Conservation (phyloP, 2,797 vertebrate species). For the Falco rusticolus region DNA sequence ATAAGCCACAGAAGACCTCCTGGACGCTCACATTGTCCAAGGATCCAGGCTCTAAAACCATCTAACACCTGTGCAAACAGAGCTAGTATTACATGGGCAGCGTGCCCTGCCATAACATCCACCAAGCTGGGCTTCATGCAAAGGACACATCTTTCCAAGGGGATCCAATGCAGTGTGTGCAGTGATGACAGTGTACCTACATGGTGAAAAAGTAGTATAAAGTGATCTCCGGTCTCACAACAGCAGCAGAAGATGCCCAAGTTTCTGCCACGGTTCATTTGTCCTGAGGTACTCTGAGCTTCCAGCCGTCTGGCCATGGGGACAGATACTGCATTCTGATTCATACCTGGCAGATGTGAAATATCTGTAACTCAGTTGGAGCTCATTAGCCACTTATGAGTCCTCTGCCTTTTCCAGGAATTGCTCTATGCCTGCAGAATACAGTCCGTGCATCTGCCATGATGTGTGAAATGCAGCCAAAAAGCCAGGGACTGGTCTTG, state of each 20-base stretch:
- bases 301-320: background rate
- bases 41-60: background rate
- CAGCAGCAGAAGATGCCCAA: background rate
- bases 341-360: background rate
- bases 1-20: background rate
- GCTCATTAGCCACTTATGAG: background rate
- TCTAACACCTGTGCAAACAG: background rate
- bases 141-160: background rate
- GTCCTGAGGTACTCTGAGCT: background rate
- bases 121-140: accelerated
- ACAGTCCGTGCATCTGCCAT: background rate
- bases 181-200: background rate
- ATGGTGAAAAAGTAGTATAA: background rate
- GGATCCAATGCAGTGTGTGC: background rate
- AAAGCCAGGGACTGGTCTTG: background rate
- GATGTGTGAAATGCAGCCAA: background rate
- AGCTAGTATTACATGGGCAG: background rate
- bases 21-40: background rate
- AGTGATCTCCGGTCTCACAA: background rate
- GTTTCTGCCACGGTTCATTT: background rate
- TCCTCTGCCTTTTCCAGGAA: background rate
- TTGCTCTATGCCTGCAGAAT: background rate
- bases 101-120: background rate
- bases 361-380: background rate
- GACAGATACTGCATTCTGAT: background rate